Percentiles rank a stretch among this genome's conserved stretches.
Evolutionary conservation across 1,140 invertebrate genomes (phyloP).

Genomic region (Batillaria attramentaria): DNA sequence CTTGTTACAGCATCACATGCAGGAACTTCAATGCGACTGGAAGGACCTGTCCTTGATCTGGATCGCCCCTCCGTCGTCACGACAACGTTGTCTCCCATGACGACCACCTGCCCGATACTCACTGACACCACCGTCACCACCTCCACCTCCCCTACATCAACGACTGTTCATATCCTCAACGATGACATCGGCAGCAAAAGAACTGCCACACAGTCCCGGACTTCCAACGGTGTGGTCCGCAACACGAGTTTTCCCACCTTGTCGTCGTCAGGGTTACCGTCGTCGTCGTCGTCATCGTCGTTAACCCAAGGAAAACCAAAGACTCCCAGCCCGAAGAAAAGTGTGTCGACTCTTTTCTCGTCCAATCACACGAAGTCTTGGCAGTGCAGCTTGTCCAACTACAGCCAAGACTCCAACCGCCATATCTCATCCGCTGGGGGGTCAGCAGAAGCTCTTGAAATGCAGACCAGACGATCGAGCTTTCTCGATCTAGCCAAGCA

Average conservation of each 20-base stretch:
- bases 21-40: not conserved
- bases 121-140: not conserved
- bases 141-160: not conserved
- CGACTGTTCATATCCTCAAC: not conserved
- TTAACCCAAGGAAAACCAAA: not conserved
- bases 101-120: not conserved
- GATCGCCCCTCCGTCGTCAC: not conserved
- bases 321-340: slow-evolving; percentile 1
- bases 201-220: not conserved
- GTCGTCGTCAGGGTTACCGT: not conserved
- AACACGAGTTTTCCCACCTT: slow-evolving; percentile 21
- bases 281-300: not conserved
- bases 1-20: not conserved
- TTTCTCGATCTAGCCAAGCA: not conserved
- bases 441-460: not conserved
- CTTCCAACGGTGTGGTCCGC: slow-evolving; percentile 8
- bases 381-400: slow-evolving; percentile 27
- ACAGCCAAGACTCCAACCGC: slow-evolving; percentile 16
- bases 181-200: not conserved
- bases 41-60: not conserved
- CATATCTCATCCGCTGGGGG: not conserved
- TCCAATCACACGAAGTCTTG: slow-evolving; percentile 17
- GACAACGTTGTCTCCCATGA: not conserved
- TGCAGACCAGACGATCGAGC: not conserved
- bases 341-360: slow-evolving; percentile 26